A percentile compares a stretch with the other conserved stretches of the same genome.
These are phyloP conservation scores for Lypha dubia DNA, from an alignment of 2,888 invertebrate species.

Conservation along the genomic window DNA sequence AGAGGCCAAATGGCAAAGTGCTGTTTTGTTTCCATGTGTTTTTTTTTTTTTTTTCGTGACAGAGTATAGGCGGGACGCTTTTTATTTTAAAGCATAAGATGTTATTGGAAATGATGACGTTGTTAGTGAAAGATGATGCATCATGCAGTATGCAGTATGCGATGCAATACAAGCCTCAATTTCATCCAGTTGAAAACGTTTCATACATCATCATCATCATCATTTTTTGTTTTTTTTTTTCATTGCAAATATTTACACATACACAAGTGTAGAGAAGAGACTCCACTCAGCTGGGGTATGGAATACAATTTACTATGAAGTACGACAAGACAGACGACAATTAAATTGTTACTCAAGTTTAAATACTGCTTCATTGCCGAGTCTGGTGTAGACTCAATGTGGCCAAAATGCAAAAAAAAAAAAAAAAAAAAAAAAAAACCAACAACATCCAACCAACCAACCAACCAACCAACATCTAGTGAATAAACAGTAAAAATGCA, in stretches of 20 bases:
- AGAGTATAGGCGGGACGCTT: slow-evolving; percentile 24
- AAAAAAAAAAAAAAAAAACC: slow-evolving; percentile 1
- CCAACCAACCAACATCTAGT: slow-evolving; percentile 31
- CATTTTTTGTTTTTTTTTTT: neutral
- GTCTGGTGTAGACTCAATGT: slow-evolving; percentile 59
- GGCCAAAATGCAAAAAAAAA: slow-evolving; percentile 48
- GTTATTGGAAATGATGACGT: slow-evolving; percentile 66
- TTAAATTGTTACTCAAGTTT: slow-evolving; percentile 70
- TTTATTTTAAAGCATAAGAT: slow-evolving; percentile 49
- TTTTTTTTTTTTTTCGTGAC: slow-evolving; percentile 8
- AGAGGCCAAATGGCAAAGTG: slow-evolving; percentile 70
- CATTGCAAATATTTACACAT: slow-evolving; percentile 29
- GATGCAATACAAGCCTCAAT: slow-evolving; percentile 14
- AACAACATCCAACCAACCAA: too few species aligned
- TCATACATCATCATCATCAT: slow-evolving; percentile 62
- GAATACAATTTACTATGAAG: slow-evolving; percentile 37
- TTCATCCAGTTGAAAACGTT: slow-evolving; percentile 9
- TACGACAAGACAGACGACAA: slow-evolving; percentile 55
- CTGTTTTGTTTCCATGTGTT: slow-evolving; percentile 42
- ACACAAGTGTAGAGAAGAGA: neutral
- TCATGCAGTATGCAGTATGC: neutral
- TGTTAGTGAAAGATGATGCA: slow-evolving; percentile 46
- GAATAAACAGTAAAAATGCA: slow-evolving; percentile 67
- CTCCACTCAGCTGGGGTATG: neutral
- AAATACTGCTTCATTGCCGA: slow-evolving; percentile 45